phyloP scores from a whole-genome alignment of 2,797 vertebrate genomes.

The Molossus alvarezi region DNA sequence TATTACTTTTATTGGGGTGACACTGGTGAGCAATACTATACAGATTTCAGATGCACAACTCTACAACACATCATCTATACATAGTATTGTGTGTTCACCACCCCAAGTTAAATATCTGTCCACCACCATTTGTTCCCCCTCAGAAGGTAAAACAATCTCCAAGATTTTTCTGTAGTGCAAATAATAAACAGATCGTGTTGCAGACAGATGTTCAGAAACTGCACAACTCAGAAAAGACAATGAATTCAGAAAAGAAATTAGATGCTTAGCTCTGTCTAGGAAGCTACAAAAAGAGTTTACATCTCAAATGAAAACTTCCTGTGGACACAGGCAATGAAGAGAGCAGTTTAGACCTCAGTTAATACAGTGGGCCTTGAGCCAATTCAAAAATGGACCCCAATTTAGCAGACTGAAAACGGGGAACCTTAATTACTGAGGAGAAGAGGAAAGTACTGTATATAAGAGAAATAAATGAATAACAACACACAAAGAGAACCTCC shows the following conservation, averaged over 20 bases:
- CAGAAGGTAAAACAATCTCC: neutral
- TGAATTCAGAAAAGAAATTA: slow-evolving; percentile 49
- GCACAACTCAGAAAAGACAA: slow-evolving; percentile 40
- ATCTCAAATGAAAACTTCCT: slow-evolving; percentile 54
- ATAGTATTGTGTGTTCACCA: neutral
- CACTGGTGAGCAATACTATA: neutral
- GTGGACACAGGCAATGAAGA: neutral
- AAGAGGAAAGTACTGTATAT: neutral
- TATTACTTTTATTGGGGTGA: neutral
- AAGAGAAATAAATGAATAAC: slow-evolving; percentile 27
- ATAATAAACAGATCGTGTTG: neutral
- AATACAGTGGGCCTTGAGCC: neutral
- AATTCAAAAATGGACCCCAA: slow-evolving; percentile 54
- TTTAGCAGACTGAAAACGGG: slow-evolving; percentile 43
- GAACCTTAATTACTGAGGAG: slow-evolving; percentile 18
- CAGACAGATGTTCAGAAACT: neutral
- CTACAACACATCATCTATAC: neutral
- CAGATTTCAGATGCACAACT: neutral
- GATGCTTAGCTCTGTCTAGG: slow-evolving; percentile 20
- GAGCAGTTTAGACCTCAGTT: slow-evolving; percentile 51
- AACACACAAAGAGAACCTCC: slow-evolving; percentile 6
- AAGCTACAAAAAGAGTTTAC: neutral
- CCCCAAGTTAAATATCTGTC: neutral
- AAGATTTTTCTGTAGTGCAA: slow-evolving; percentile 17
- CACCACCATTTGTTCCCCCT: neutral